A percentile compares a stretch with the other conserved stretches of the same genome.
Evolutionary conservation across 2,888 invertebrate species (phyloP).

Genomic region (Drosophila histrio): DNA sequence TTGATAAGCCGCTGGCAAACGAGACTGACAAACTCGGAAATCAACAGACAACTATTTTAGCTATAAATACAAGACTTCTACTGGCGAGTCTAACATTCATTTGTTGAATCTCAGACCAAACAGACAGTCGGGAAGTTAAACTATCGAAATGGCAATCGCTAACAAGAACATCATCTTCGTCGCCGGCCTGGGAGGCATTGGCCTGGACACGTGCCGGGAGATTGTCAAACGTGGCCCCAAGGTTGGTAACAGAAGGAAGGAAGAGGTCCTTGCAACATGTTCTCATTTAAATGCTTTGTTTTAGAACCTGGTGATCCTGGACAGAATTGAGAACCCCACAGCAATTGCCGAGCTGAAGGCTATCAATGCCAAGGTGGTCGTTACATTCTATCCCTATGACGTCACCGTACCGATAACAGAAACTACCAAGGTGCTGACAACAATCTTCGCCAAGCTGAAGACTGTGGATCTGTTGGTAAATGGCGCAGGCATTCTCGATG

Average conservation of each 20-base stretch:
- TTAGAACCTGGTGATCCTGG: conserved; percentile 78
- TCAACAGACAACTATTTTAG: background rate
- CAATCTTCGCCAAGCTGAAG: conserved; percentile 60
- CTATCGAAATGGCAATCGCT: conserved; percentile 56
- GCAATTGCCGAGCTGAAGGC: conserved; percentile 62
- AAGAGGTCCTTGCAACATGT: background rate
- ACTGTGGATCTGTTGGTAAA: conserved; percentile 77
- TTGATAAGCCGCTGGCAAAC: conserved; percentile 31
- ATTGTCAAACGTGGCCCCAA: conserved; percentile 58
- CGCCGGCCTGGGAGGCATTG: conserved; percentile 80
- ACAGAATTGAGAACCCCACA: conserved; percentile 64
- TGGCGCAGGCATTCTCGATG: conserved; percentile 74
- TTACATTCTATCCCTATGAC: conserved; percentile 70
- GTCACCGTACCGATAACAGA: conserved; percentile 68
- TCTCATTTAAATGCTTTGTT: background rate
- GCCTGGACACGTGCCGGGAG: conserved; percentile 72
- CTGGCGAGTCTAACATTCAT: conserved; percentile 22
- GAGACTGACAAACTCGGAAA: background rate
- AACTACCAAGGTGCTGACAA: conserved; percentile 69
- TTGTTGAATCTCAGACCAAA: conserved; percentile 15
- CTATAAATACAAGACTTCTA: conserved; percentile 55
- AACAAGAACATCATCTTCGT: conserved; percentile 77
- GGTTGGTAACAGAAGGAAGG: conserved; percentile 31
- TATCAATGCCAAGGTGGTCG: conserved; percentile 59
- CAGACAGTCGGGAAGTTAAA: conserved; percentile 17